Evolutionary conservation across 2,888 invertebrate species (phyloP), one percentile per base, ranked within the genome.

Genomic region (Nomada goodeniana): DNA sequence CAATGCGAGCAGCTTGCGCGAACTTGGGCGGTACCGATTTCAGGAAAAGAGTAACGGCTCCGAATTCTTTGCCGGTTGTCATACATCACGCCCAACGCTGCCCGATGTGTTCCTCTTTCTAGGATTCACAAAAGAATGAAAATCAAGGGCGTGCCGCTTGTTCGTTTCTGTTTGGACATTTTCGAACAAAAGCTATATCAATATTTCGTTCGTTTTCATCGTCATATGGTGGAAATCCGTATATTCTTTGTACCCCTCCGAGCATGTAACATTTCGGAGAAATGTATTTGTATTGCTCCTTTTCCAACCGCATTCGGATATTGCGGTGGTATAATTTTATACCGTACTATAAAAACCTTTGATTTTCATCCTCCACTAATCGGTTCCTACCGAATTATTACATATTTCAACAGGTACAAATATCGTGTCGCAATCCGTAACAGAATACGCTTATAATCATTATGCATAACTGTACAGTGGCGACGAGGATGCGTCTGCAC

Each of bases 201-300:
- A 90, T 87, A 91, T 91, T 90, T 90, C 87, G 67, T 82, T 74
- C 85, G 76, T 69, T 84, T 82, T 84, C 78, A 85, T 86, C 88
- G 87, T 91, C 84, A 72, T 76, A 64, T 76, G 82, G 67, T 59
- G 63, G 29, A 42, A 20, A 52, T 65, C 44, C 23, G 18, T 52
- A 50, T 53, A 63, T 55, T 44, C 69, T 42, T 60, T 50, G 65
- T 29, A 47, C 42, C 23, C 42, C n/a, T 44, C 72, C 36, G n/a
- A 65, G 65, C 10, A 61, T 36, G 59, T 20, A 50, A 57, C 55
- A 9, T 63, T 57, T 61, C 23, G 44, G 42, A 15, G 36, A 4
- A 10, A 50, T 36, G 10, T 20, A 10, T 71, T 23, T 47, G 23
- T 26, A 18, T 47, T 26, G 23, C 10, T 47, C 26, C 7, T 36